Conservation (phyloP, 2,888 invertebrate species). For the Himalopsyche anomala region DNA sequence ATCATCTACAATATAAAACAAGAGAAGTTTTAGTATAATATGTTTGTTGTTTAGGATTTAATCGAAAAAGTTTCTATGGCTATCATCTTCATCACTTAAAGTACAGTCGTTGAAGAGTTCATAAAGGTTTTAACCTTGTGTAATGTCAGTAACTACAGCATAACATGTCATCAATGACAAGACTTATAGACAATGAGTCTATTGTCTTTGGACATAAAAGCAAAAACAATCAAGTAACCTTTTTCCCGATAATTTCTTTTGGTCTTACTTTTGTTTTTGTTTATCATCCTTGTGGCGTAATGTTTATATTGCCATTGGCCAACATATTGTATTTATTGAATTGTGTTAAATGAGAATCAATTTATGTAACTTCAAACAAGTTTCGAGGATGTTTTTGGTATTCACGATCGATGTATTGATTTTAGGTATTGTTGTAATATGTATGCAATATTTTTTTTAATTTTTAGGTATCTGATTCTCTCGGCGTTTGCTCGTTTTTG, state of each 20-base stretch:
- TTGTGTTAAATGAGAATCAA: too few relatives aligned
- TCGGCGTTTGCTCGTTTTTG: too few relatives aligned
- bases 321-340: too few relatives aligned
- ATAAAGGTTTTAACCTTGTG: not conserved
- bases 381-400: too few relatives aligned
- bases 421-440: too few relatives aligned
- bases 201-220: not conserved
- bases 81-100: not conserved
- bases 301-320: too few relatives aligned
- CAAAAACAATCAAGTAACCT: not conserved
- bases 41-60: not conserved
- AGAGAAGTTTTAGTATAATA: not conserved
- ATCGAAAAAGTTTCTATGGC: constrained; percentile 7
- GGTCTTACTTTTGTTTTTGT: not conserved
- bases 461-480: too few relatives aligned
- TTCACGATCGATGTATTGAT: too few relatives aligned
- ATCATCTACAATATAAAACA: not conserved
- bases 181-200: not conserved
- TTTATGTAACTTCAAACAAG: too few relatives aligned
- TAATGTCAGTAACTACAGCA: not conserved
- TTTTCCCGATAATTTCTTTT: constrained; percentile 5
- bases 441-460: too few relatives aligned
- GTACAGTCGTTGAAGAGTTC: not conserved
- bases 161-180: not conserved
- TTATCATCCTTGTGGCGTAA: too few relatives aligned